These are phyloP conservation scores for Brenthis daphne DNA, from an alignment of 2,888 invertebrate species.

Conservation along the genomic window DNA sequence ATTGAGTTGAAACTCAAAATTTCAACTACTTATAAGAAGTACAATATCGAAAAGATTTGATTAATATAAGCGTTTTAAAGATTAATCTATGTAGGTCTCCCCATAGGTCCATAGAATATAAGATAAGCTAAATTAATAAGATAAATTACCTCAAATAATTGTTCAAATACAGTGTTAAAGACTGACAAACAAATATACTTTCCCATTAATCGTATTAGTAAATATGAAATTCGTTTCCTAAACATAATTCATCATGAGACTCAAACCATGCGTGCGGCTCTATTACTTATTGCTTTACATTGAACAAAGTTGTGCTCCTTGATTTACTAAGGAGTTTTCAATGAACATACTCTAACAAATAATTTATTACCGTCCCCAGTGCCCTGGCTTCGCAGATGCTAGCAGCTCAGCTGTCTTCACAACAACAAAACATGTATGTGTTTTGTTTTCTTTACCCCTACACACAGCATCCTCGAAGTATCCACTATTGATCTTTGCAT, in stretches of 20 bases:
- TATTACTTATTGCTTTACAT: constrained; percentile 43
- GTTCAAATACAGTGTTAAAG: no score
- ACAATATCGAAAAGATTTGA: no score
- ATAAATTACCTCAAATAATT: no score
- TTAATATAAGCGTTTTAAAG: no score
- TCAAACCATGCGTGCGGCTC: constrained; percentile 64
- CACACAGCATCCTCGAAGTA: constrained; percentile 56
- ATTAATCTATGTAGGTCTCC: no score
- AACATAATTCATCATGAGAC: neutral
- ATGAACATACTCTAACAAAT: constrained; percentile 70
- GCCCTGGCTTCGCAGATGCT: constrained; percentile 98
- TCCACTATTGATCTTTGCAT: constrained; percentile 32
- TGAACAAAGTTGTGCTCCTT: constrained; percentile 40
- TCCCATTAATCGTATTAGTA: no score
- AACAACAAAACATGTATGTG: constrained; percentile 97
- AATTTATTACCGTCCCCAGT: constrained; percentile 89
- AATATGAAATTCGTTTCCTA: neutral
- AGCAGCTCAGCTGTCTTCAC: constrained; percentile 95
- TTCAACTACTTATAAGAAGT: no score
- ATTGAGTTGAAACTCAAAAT: no score
- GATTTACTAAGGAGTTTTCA: constrained; percentile 46
- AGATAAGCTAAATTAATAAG: no score
- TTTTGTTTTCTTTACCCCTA: constrained; percentile 72
- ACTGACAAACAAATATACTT: no score
- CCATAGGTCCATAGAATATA: no score